Evolutionary conservation across 2,797 vertebrate species (phyloP).

Genomic region (Chelidonichthys spinosus): DNA sequence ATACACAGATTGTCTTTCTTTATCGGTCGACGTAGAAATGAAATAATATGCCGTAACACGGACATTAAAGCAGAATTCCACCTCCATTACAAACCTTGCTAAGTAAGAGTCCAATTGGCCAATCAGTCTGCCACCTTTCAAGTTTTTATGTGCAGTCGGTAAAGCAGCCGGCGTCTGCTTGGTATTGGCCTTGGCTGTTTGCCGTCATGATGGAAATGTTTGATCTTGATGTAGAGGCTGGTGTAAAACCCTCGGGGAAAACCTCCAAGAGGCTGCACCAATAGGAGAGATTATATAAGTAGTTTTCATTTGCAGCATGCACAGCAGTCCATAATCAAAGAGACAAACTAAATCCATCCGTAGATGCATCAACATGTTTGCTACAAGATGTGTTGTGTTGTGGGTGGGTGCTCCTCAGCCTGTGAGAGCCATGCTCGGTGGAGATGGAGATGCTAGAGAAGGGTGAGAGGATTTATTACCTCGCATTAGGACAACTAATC

Average conservation of each 20-base stretch:
- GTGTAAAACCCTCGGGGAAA: constrained; percentile 30
- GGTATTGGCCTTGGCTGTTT: constrained; percentile 54
- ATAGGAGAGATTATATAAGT: constrained; percentile 18
- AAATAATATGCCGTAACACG: constrained; percentile 31
- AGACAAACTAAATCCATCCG: constrained; percentile 8
- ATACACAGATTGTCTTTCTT: constrained; percentile 37
- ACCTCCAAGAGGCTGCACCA: constrained; percentile 26
- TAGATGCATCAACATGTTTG: constrained; percentile 10
- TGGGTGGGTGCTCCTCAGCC: constrained; percentile 51
- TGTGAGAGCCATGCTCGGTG: constrained; percentile 57
- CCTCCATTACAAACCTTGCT: constrained; percentile 21
- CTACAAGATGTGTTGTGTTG: constrained; percentile 38
- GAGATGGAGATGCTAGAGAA: constrained; percentile 77
- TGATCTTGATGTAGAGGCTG: constrained; percentile 60
- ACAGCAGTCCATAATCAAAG: background rate
- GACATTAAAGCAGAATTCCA: constrained; percentile 35
- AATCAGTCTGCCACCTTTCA: constrained; percentile 51
- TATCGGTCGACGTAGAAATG: constrained; percentile 42
- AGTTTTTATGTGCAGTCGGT: constrained; percentile 58
- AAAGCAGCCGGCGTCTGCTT: constrained; percentile 50
- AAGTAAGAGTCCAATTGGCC: constrained; percentile 25
- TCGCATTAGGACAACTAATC: constrained; percentile 86
- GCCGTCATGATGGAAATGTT: constrained; percentile 62
- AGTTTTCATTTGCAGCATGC: constrained; percentile 21
- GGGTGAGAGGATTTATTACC: constrained; percentile 87